These are phyloP conservation scores for Geococcyx californianus DNA, from an alignment of 2,113 vertebrate genomes.

Conservation along the genomic window DNA sequence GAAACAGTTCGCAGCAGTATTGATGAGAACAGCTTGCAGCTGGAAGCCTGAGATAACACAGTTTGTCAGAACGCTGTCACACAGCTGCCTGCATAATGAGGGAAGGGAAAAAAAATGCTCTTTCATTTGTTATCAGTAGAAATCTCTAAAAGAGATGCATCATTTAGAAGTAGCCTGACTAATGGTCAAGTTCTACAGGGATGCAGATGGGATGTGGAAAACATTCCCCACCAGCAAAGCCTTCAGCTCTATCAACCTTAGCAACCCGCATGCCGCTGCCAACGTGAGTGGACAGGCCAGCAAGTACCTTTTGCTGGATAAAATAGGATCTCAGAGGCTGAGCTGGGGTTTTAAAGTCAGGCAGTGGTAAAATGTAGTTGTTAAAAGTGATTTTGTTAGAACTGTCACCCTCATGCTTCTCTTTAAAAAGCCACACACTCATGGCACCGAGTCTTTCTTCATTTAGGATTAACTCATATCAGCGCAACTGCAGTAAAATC, in stretches of 20 bases:
- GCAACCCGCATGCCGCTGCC: neutral
- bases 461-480: conserved; percentile 2
- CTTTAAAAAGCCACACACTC: neutral
- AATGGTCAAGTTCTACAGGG: conserved; percentile 63
- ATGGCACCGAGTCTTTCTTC: neutral
- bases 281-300: neutral
- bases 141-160: conserved; percentile 64
- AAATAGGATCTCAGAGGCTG: neutral
- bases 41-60: conserved; percentile 82
- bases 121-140: conserved; percentile 75
- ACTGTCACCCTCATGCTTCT: neutral
- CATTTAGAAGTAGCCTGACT: conserved; percentile 72
- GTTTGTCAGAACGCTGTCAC: conserved; percentile 79
- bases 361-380: neutral
- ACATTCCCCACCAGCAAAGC: conserved; percentile 5
- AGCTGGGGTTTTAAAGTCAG: neutral
- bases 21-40: conserved; percentile 77
- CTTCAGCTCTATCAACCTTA: conserved; percentile 11
- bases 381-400: neutral
- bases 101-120: conserved; percentile 47
- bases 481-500: neutral
- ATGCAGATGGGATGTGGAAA: conserved; percentile 43
- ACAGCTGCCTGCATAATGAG: conserved; percentile 82
- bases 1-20: conserved; percentile 72
- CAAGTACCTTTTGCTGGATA: neutral